Evolutionary conservation across 2,797 vertebrate species (phyloP).

Genomic region (Argya squamiceps): DNA sequence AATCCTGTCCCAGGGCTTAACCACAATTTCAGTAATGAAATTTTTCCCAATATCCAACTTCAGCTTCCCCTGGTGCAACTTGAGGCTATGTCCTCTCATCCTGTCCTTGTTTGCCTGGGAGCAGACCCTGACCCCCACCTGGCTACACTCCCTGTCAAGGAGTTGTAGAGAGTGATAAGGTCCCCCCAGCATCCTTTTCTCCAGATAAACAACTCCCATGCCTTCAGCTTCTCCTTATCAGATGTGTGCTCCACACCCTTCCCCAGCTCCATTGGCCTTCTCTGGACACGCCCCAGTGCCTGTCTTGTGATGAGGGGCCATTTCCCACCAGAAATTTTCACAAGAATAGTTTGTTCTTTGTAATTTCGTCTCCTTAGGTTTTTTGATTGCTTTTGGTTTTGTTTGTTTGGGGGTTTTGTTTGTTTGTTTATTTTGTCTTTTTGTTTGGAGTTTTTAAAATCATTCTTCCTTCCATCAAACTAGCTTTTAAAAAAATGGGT

Average conservation of each 20-base stretch:
- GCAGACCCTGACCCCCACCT: neutral
- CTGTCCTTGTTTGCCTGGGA: fast-evolving
- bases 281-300: neutral
- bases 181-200: neutral
- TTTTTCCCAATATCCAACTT: neutral
- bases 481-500: neutral
- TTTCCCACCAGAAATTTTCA: neutral
- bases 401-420: too few species aligned
- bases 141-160: neutral
- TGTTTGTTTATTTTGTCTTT: too few species aligned
- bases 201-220: neutral
- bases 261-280: neutral
- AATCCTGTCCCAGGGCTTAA: neutral
- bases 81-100: neutral
- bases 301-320: neutral
- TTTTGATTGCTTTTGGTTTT: too few species aligned
- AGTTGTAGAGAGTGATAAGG: too few species aligned
- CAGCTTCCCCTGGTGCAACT: neutral
- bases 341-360: neutral
- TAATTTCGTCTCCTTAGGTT: neutral
- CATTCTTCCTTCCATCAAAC: neutral
- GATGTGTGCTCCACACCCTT: neutral
- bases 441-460: neutral
- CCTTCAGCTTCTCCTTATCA: neutral
- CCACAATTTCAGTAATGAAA: neutral